A percentile compares a stretch with the other conserved stretches of the same genome.
Conservation (phyloP, 2,797 vertebrate species). For the Esox masquinongy region DNA sequence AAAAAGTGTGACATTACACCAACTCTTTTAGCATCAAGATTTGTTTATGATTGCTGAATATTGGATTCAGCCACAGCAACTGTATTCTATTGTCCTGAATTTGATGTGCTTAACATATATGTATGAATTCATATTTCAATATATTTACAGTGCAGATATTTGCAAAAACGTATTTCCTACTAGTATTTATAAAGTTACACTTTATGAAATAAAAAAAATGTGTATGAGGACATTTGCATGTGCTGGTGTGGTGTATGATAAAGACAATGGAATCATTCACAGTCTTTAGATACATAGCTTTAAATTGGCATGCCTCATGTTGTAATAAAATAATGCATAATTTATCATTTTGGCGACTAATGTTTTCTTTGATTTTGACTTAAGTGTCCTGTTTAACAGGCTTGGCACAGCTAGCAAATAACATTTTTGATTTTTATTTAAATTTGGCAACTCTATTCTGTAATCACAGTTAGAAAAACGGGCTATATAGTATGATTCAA, state of each 20-base stretch:
- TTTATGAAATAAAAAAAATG: constrained; percentile 64
- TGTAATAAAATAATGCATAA: constrained; percentile 50
- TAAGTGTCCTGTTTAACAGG: constrained; percentile 61
- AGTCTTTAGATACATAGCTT: constrained; percentile 53
- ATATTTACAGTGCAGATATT: constrained; percentile 72
- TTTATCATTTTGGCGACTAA: constrained; percentile 43
- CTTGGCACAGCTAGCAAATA: constrained; percentile 70
- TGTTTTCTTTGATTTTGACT: constrained; percentile 43
- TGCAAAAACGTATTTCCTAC: constrained; percentile 56
- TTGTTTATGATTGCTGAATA: constrained; percentile 30
- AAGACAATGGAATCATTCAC: constrained; percentile 53
- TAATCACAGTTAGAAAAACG: constrained; percentile 55
- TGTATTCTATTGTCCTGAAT: constrained; percentile 52
- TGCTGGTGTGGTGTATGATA: constrained; percentile 61
- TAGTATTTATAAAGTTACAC: constrained; percentile 63
- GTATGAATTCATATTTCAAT: constrained; percentile 71
- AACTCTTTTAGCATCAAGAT: constrained; percentile 32
- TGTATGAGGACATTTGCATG: constrained; percentile 66
- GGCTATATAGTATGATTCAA: constrained; percentile 31
- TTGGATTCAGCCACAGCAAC: constrained; percentile 42
- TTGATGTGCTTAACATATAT: constrained; percentile 67
- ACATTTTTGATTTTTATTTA: constrained; percentile 40
- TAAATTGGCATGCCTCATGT: constrained; percentile 41
- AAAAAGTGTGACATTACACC: constrained; percentile 41
- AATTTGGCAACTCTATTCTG: constrained; percentile 61